These are phyloP conservation scores for Nymphalis urticae DNA, from an alignment of 2,888 invertebrate genomes.

Conservation along the genomic window DNA sequence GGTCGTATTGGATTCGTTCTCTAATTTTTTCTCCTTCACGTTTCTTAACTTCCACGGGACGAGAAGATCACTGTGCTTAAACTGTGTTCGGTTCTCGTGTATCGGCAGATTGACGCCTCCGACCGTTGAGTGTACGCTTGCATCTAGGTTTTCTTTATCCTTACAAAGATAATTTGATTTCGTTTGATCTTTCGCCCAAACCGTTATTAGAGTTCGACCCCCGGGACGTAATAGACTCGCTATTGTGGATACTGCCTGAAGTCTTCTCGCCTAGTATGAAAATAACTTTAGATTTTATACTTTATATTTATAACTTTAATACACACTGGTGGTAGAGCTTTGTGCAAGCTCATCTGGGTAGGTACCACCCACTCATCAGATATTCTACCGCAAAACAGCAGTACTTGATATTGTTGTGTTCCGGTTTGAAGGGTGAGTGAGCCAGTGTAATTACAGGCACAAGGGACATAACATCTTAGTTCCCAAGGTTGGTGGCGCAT, in stretches of 20 bases:
- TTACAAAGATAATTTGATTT: conserved; percentile 76
- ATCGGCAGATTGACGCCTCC: conserved; percentile 83
- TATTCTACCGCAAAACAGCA: too few relatives aligned
- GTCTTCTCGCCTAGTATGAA: conserved; percentile 84
- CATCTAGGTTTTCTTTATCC: conserved; percentile 42
- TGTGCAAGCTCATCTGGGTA: too few relatives aligned
- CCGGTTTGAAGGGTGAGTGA: too few relatives aligned
- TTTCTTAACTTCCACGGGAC: conserved; percentile 95
- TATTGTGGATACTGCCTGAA: conserved; percentile 88
- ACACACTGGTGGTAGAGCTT: too few relatives aligned
- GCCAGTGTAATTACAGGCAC: too few relatives aligned
- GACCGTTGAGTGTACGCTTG: conserved; percentile 46
- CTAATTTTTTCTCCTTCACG: conserved; percentile 54
- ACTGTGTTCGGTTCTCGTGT: conserved; percentile 95
- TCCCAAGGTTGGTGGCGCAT: too few relatives aligned
- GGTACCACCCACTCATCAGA: too few relatives aligned
- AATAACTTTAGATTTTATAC: conserved; percentile 2
- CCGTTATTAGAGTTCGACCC: conserved; percentile 93
- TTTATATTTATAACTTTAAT: too few relatives aligned
- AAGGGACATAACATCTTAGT: too few relatives aligned
- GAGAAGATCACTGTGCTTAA: conserved; percentile 93
- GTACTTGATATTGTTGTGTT: too few relatives aligned
- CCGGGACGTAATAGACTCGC: conserved; percentile 85
- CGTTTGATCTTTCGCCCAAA: conserved; percentile 97
- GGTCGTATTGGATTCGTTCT: conserved; percentile 68